Percentiles rank a stretch among this genome's conserved stretches.
phyloP scores from a whole-genome alignment of 1,140 invertebrate genomes.

The Bombus vancouverensis region DNA sequence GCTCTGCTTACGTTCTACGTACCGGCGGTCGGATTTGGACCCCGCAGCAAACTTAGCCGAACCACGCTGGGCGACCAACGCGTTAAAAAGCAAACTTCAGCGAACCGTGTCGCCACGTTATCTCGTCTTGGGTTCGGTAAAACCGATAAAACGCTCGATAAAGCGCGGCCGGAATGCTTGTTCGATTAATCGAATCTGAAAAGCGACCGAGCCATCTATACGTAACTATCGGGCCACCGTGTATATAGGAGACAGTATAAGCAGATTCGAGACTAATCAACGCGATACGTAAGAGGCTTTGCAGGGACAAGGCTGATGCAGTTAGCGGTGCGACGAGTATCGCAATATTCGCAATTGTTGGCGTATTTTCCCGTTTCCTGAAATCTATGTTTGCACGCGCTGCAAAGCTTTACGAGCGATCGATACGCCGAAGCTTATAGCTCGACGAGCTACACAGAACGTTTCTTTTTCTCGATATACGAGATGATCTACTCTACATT shows the following conservation, averaged over 20 bases:
- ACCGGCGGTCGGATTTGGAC: no score
- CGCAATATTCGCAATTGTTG: conserved; percentile 15
- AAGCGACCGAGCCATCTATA: background rate
- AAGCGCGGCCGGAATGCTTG: no score
- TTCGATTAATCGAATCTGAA: background rate
- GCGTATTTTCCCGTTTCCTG: conserved; percentile 15
- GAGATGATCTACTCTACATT: conserved; percentile 42
- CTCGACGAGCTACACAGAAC: conserved; percentile 5
- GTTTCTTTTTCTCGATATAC: conserved; percentile 36
- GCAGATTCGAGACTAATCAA: background rate
- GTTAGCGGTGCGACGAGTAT: background rate
- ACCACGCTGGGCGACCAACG: no score
- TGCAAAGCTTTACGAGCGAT: conserved; percentile 36
- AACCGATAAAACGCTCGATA: no score
- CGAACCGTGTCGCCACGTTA: no score
- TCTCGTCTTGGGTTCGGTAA: no score
- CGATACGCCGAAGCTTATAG: conserved; percentile 18
- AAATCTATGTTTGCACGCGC: conserved; percentile 28
- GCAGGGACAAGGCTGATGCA: background rate
- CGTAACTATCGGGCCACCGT: background rate
- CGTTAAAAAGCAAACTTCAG: no score
- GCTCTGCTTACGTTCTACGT: no score
- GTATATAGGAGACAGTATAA: background rate
- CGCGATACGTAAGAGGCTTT: background rate
- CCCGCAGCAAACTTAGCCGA: no score